Conservation (phyloP, 2,888 invertebrate genomes). For the Xanthia icteritia region DNA sequence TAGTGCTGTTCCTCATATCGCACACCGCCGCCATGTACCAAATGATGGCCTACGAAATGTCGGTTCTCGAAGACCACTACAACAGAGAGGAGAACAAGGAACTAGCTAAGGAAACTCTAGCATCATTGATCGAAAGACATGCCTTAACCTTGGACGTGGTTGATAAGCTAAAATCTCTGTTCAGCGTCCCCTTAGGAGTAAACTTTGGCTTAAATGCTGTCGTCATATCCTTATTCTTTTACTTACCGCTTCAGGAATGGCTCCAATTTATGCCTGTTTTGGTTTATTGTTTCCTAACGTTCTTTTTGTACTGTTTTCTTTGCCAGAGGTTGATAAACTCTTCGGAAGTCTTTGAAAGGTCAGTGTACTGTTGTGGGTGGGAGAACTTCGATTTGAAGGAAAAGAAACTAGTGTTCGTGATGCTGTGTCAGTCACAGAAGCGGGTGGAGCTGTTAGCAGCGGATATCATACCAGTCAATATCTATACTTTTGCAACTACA, state of each 20-base stretch:
- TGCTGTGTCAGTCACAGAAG: constrained; percentile 80
- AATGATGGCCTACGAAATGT: constrained; percentile 79
- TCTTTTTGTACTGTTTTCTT: constrained; percentile 84
- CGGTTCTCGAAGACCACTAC: constrained; percentile 69
- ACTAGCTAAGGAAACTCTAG: constrained; percentile 71
- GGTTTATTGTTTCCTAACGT: constrained; percentile 79
- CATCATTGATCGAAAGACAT: constrained; percentile 76
- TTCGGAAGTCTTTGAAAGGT: constrained; percentile 78
- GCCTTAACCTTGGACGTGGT: constrained; percentile 72
- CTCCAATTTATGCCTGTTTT: constrained; percentile 78
- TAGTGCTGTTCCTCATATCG: constrained; percentile 79
- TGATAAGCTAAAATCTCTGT: constrained; percentile 76
- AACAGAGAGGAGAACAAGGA: constrained; percentile 61
- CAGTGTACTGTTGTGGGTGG: constrained; percentile 86
- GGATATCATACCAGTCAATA: constrained; percentile 84
- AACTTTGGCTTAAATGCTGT: constrained; percentile 82
- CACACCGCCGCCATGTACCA: constrained; percentile 82
- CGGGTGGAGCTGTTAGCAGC: constrained; percentile 81
- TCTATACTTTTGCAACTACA: constrained; percentile 83
- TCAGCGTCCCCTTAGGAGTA: constrained; percentile 81
- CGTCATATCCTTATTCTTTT: constrained; percentile 81
- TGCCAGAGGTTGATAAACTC: constrained; percentile 82
- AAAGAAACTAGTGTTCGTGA: constrained; percentile 76
- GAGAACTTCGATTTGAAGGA: constrained; percentile 80
- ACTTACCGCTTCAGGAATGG: constrained; percentile 77